phyloP scores from a whole-genome alignment of 1,140 invertebrate species.

The Zaprionus capensis region DNA sequence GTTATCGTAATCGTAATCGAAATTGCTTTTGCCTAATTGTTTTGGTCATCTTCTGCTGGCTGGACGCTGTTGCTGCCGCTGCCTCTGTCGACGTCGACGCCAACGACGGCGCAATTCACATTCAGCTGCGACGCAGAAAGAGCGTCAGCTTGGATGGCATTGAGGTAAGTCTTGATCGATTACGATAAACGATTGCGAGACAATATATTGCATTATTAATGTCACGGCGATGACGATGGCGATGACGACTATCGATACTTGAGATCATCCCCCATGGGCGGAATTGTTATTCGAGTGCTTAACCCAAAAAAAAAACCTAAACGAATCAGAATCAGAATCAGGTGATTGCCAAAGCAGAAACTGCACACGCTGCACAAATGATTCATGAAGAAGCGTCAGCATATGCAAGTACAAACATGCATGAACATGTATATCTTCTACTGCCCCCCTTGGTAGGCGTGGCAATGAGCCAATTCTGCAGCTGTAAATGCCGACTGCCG shows the following conservation, averaged over 20 bases:
- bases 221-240: not conserved
- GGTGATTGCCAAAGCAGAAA: conserved; percentile 47
- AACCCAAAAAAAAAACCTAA: conserved; percentile 35
- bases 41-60: conserved; percentile 56
- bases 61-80: conserved; percentile 22
- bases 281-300: conserved; percentile 21
- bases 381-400: conserved; percentile 54
- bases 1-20: conserved; percentile 49
- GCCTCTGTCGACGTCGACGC: conserved; percentile 6
- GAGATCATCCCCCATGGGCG: not conserved
- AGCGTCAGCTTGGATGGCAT: conserved; percentile 72
- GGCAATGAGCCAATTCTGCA: conserved; percentile 15
- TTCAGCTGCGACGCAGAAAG: conserved; percentile 70
- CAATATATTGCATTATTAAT: conserved; percentile 15
- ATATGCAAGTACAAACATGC: conserved; percentile 6
- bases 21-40: conserved; percentile 64
- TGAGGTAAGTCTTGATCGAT: conserved; percentile 65
- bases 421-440: not conserved
- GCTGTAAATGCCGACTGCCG: conserved; percentile 10
- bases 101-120: conserved; percentile 49
- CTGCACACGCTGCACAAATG: conserved; percentile 54
- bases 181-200: not conserved
- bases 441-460: not conserved
- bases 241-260: conserved; percentile 15
- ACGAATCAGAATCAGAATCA: conserved; percentile 21